These are phyloP conservation scores for Tetragonula carbonaria DNA, from an alignment of 2,888 invertebrate species.

Conservation along the genomic window DNA sequence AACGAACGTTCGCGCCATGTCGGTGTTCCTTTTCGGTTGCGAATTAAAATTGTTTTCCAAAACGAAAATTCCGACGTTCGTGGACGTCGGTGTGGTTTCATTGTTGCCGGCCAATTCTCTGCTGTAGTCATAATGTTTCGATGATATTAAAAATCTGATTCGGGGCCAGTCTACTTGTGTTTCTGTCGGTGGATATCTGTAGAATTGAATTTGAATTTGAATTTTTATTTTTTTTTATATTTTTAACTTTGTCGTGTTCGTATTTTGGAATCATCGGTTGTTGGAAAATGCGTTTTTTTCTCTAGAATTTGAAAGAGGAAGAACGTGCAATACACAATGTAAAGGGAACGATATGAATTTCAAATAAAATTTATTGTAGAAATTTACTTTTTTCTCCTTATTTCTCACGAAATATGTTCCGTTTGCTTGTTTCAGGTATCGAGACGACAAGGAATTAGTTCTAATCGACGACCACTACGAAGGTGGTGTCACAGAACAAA, in stretches of 20 bases:
- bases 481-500: constrained; percentile 91
- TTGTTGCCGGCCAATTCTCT: too few species aligned
- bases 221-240: not conserved
- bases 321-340: too few species aligned
- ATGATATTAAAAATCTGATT: constrained; percentile 14
- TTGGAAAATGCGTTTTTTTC: not conserved
- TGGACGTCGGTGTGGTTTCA: not conserved
- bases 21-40: not conserved
- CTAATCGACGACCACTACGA: constrained; percentile 88
- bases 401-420: not conserved
- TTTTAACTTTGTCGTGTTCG: not conserved
- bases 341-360: not conserved
- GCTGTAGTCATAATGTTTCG: not conserved
- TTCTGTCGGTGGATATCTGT: not conserved
- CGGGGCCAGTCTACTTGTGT: not conserved
- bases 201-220: not conserved
- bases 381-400: not conserved
- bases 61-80: not conserved
- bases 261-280: not conserved
- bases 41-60: constrained; percentile 2
- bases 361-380: not conserved
- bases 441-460: constrained; percentile 87
- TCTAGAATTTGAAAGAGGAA: not conserved
- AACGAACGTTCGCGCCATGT: not conserved
- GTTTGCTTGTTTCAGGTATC: constrained; percentile 85